Evolutionary conservation across 2,888 invertebrate species (phyloP), one percentile per base, ranked within the genome.

Genomic region (Synanthedon tipuliformis): DNA sequence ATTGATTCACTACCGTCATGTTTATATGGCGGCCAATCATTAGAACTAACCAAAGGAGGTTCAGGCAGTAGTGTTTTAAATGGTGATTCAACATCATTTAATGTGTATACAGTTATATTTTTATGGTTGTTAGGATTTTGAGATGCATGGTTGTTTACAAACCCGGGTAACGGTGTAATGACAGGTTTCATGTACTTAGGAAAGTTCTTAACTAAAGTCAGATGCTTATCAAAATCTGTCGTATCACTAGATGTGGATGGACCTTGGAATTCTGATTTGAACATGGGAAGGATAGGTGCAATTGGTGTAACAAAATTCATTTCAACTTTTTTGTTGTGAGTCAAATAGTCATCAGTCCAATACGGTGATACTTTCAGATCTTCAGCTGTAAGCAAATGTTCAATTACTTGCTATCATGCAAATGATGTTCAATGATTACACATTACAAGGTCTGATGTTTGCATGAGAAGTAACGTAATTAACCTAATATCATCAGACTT

Each of bases 371-470:
- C 73, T 59, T 73, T 68, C 55, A 56, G 59, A 60, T 65, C 70
- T 71, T 68, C 77, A 68, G 76, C 83, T 85, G 85, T 61, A 85
- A 84, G 78, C 70, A 82, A 80, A 41, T 53, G 40, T 52, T 52
- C 34, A 13, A 34, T 34, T 34, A 34, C 34, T 48, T 50, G 48
- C 11, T 4, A 40, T 50, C n/a, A 34, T 53, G 50, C 50, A 50
- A 34, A 27, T 50, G 50, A 50, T 50, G 12, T 12, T 34, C 11
- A 7, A 45, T 45, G 48, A 45, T 45, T 45, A 7, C 48, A 45
- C n/a, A 45, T 34, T 45, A 15, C 15, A 15, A 45, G n/a, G 48
- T 13, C n/a, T 45, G 48, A 15, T n/a, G 15, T 45, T 2, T 45
- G 13, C 12, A 45, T 11, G 45, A 45, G 15, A 45, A 45, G 8